Conservation (phyloP, 1,140 invertebrate genomes). For the Drosophila sucinea region DNA sequence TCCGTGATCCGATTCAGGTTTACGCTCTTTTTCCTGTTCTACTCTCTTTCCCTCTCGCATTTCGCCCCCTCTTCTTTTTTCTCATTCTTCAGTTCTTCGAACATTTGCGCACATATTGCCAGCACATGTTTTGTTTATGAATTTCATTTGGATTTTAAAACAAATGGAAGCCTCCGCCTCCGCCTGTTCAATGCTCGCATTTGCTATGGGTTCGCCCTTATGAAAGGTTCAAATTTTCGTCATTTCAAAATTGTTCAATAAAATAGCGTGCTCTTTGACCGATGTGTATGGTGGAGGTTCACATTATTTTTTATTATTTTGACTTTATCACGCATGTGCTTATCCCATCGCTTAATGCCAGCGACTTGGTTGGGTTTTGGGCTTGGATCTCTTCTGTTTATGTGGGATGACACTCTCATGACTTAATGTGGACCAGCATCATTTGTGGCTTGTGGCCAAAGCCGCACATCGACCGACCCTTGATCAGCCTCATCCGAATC, state of each 20-base stretch:
- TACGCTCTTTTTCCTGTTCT: not conserved
- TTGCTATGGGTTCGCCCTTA: slow-evolving; percentile 49
- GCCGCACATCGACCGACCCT: slow-evolving; percentile 24
- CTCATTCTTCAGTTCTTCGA: slow-evolving; percentile 1
- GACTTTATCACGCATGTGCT: slow-evolving; percentile 53
- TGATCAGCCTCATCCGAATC: slow-evolving; percentile 32
- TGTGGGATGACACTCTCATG: slow-evolving; percentile 57
- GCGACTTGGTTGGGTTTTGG: not conserved
- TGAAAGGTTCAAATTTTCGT: slow-evolving; percentile 54
- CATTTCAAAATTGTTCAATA: slow-evolving; percentile 40
- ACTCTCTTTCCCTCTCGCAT: slow-evolving; percentile 18
- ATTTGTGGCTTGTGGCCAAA: slow-evolving; percentile 46
- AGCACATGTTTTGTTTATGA: slow-evolving; percentile 51
- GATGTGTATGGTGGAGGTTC: slow-evolving; percentile 8
- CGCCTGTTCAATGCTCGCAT: not conserved
- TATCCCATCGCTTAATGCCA: slow-evolving; percentile 55
- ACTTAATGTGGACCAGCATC: slow-evolving; percentile 58
- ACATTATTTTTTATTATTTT: slow-evolving; percentile 63
- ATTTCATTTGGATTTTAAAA: slow-evolving; percentile 38
- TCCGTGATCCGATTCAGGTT: not conserved
- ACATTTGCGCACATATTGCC: slow-evolving; percentile 50
- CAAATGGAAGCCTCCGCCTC: slow-evolving; percentile 22
- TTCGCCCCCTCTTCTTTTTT: not conserved
- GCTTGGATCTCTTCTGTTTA: slow-evolving; percentile 25
- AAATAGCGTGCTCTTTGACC: slow-evolving; percentile 1